Percentiles rank a stretch among this genome's conserved stretches.
These are phyloP conservation scores for Nomada lathburiana DNA, from an alignment of 2,888 invertebrate species.

Conservation along the genomic window DNA sequence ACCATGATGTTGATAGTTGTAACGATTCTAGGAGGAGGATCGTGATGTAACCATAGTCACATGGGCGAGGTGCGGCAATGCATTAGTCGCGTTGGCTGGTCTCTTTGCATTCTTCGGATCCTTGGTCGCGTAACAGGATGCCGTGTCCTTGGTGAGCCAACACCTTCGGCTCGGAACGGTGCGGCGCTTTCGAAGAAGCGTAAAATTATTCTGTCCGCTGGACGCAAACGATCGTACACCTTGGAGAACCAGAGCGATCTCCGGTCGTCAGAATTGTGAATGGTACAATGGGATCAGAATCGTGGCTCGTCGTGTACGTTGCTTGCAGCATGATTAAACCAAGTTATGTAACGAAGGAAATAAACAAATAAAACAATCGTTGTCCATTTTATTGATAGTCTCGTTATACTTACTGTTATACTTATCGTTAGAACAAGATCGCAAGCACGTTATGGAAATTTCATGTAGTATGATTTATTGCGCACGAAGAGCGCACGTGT, in stretches of 20 bases:
- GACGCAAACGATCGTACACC: conserved; percentile 19
- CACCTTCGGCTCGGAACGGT: conserved; percentile 22
- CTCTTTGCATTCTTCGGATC: conserved; percentile 81
- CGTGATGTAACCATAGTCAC: conserved; percentile 62
- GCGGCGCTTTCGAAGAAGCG: conserved; percentile 21
- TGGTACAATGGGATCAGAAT: conserved; percentile 15
- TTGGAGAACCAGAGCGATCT: neutral
- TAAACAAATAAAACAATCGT: neutral
- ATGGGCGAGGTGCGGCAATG: conserved; percentile 72
- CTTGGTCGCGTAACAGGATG: conserved; percentile 76
- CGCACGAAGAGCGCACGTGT: neutral
- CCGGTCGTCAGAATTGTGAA: neutral
- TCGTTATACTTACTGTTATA: no score
- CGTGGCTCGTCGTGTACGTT: neutral
- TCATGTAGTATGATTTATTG: neutral
- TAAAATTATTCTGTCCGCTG: conserved; percentile 9
- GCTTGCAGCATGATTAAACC: neutral
- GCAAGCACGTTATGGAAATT: neutral
- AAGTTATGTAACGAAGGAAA: conserved; percentile 32
- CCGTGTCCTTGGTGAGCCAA: conserved; percentile 71
- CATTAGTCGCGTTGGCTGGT: conserved; percentile 81
- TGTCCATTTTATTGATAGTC: no score
- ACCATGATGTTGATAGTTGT: conserved; percentile 1
- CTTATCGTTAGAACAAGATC: neutral
- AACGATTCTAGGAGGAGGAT: conserved; percentile 10